Base-by-base conservation (phyloP, 2,888 invertebrate species). In the Drosophila lutescens region DNA sequence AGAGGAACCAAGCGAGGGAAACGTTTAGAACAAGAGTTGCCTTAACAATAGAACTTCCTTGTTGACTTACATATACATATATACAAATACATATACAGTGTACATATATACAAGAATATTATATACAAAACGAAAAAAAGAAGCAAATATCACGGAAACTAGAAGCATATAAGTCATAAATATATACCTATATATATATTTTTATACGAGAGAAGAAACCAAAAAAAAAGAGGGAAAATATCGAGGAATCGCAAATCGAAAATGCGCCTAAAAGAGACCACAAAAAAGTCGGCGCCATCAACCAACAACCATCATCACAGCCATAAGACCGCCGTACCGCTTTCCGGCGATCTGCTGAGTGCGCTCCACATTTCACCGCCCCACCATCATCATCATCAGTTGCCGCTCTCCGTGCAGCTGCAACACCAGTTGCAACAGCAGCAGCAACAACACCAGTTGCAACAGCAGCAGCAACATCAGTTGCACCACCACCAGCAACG, bases 11-110 rank as follows among this genome's bases (percentile, higher is more conserved):
- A 32, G 12, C n/a, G 30, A 58, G 73, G 63, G 71, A 47, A 47
- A 61, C 70, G 17, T 66, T 73, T 26, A n/a, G 43, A 69, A 50
- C 46, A 82, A 81, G 54, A 81, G 89, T 82, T 89, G 89, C 88
- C 88, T 88, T 86, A 82, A 80, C 53, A 76, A 86, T 77, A 78
- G 78, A 81, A 80, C 83, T 87, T 88, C 82, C 85, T 80, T 82
- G 86, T 82, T 87, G 80, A 78, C 72, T 77, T 76, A 73, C 74
- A 74, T 67, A 69, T 57, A 65, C 41, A 72, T 46, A 74, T 62
- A 73, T 53, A 77, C 55, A 76, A 63, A 69, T 59, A 61, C 58
- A 56, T 47, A 71, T 72, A 61, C 59, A 54, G 61, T 73, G 71
- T 66, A 74, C 67, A 57, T 55, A 62, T 60, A 76, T 72, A 75